Evolutionary conservation across 2,113 vertebrate genomes (phyloP), one percentile per base, ranked within the genome.

Genomic region (Chitala chitala): DNA sequence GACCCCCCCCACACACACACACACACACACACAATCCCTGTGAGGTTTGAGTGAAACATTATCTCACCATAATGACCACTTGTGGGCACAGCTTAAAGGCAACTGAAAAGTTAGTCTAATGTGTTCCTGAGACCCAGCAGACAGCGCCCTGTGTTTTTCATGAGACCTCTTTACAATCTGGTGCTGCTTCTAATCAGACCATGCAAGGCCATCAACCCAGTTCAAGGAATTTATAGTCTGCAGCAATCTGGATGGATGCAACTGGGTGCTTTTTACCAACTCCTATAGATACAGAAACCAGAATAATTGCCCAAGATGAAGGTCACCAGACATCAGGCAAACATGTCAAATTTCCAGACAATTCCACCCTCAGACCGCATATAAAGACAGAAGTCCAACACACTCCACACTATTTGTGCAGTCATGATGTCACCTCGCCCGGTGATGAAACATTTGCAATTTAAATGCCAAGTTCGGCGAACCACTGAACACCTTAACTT

Each of bases 41-140:
- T 76, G 72, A 46, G 51, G 79, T 50, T 73, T 71, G 69, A 55
- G 71, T 75, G 65, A 51, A 69, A 33, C 17, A 63, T 9, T 29
- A 40, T 29, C 36, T 6, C 22, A 24, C 74, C 17, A 31, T 20
- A 12, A 53, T 61, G 74, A 61, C 38, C 64, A n/a, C 29, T n/a
- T 3, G 33, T 53, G 75, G 46, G 61, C 1, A 9, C 31, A 22
- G 71, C 42, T 73, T 71, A 26, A 26, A 74, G 54, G 26, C 71
- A 73, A 51, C 76, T 75, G 74, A 79, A 71, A 77, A 75, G 71
- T 75, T 80, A 77, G 69, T 71, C 75, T 83, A 69, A 82, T 61
- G 79, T 83, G 73, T 74, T 54, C 38, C 55, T 75, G 75, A 72
- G 66, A 74, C 68, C 66, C 13, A 40, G 33, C 31, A 50, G 9